phyloP scores from a whole-genome alignment of 2,888 invertebrate species.

The Rosalia funebris region DNA sequence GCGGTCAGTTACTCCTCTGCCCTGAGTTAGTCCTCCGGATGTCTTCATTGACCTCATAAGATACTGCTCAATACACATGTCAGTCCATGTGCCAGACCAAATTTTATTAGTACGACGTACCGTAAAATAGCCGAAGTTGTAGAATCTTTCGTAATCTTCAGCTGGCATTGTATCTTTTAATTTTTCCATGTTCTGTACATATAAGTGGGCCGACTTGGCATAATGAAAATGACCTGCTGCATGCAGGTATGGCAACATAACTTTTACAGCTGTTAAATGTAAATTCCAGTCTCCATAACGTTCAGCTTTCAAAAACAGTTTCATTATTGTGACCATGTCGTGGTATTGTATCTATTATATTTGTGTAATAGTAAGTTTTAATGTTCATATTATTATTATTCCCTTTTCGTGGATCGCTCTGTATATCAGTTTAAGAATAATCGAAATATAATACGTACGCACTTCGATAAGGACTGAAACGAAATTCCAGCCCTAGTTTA shows the following conservation, averaged over 20 bases:
- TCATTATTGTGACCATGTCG: no score
- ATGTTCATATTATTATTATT: no score
- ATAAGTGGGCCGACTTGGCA: slow-evolving; percentile 13
- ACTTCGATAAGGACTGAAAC: no score
- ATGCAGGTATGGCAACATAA: slow-evolving; percentile 11
- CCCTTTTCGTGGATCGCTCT: no score
- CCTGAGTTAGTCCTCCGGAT: background rate
- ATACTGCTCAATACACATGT: background rate
- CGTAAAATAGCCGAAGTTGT: slow-evolving; percentile 2
- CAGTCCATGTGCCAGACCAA: background rate
- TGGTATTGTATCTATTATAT: no score
- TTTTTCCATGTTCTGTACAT: slow-evolving; percentile 11
- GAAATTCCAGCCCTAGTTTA: no score
- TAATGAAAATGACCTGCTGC: slow-evolving; percentile 8
- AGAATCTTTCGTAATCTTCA: background rate
- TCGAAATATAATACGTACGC: no score
- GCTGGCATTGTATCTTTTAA: slow-evolving; percentile 5
- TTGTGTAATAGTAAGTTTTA: no score
- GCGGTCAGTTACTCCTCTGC: slow-evolving; percentile 5
- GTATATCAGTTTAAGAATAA: no score
- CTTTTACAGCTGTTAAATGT: no score
- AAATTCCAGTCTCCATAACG: no score
- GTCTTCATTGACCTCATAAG: slow-evolving; percentile 14
- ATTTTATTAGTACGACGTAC: slow-evolving; percentile 7
- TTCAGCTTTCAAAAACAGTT: no score